Evolutionary conservation across 2,113 vertebrate genomes (phyloP), one percentile per base, ranked within the genome.

Genomic region (Chaenocephalus aceratus): DNA sequence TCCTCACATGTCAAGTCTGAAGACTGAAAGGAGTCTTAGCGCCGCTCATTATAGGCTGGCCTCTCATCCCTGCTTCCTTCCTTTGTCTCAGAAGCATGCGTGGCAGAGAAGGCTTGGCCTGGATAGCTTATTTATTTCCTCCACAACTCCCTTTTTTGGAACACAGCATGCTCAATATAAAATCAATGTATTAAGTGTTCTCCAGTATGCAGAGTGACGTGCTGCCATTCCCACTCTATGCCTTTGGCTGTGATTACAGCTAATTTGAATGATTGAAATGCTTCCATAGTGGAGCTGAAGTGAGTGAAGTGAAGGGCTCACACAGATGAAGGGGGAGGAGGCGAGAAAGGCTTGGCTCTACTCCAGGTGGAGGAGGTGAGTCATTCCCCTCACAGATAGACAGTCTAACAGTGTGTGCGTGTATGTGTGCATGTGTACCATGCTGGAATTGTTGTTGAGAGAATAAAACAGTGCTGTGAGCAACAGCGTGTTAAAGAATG

Each of bases 211-310:
- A 75, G 84, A 91, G 91, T 89, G 90, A 90, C 85, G 67, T 64
- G 85, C 88, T 86, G 91, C 89, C 88, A 78, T 87, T 81, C 86
- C 88, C 87, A 86, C 88, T 86, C 84, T 59, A 45, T 86, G 91
- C 87, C 88, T 89, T 89, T 86, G 85, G 89, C 89, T 92, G 89
- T 92, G 93, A 94, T 93, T 91, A 91, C 83, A 79, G 81, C 88
- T 91, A 90, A 94, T 94, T 92, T 92, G 85, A 92, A 92, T 93
- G 91, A 93, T 91, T 93, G 91, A 92, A 91, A 93, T 90, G 86
- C 89, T 93, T 86, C 89, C 81, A 86, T 84, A 77, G 83, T 84
- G 88, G 88, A 88, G 85, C 75, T 77, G 83, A 84, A 90, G 89
- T 93, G 82, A 91, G 88, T 89, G 81, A 89, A 90, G 87, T 89